Conservation (phyloP, 2,797 vertebrate species). For the Rhabdophis nuchalis region DNA sequence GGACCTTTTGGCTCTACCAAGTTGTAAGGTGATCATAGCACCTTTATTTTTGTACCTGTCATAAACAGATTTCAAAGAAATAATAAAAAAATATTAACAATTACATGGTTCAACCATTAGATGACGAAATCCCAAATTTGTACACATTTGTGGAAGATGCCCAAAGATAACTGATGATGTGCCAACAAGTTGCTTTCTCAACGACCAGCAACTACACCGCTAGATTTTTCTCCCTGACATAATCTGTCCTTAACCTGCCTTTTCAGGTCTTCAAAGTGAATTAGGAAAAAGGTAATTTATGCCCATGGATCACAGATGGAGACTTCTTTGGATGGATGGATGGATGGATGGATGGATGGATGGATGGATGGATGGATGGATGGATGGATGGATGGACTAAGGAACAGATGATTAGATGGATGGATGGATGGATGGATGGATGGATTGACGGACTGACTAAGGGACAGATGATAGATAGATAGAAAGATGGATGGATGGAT, state of each 20-base stretch:
- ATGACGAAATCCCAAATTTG: background rate
- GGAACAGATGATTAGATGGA: too few species aligned
- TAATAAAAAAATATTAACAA: background rate
- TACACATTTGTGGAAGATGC: background rate
- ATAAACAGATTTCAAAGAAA: background rate
- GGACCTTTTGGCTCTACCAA: background rate
- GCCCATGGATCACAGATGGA: too few species aligned
- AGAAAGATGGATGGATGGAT: too few species aligned
- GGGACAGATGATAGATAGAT: too few species aligned
- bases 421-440: too few species aligned
- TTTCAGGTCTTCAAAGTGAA: too few species aligned
- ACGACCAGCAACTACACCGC: background rate
- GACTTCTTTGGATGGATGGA: too few species aligned
- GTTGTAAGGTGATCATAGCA: background rate
- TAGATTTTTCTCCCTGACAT: background rate
- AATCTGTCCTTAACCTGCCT: background rate
- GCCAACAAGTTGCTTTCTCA: background rate
- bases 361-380: too few species aligned
- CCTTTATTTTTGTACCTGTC: background rate
- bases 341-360: background rate
- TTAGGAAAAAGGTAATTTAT: too few species aligned
- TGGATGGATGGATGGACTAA: too few species aligned
- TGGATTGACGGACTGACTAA: too few species aligned
- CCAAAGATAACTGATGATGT: background rate
- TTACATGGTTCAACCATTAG: background rate